A percentile compares a stretch with the other conserved stretches of the same genome.
Evolutionary conservation across 2,888 invertebrate genomes (phyloP).

Genomic region (Pristionchus mayeri): DNA sequence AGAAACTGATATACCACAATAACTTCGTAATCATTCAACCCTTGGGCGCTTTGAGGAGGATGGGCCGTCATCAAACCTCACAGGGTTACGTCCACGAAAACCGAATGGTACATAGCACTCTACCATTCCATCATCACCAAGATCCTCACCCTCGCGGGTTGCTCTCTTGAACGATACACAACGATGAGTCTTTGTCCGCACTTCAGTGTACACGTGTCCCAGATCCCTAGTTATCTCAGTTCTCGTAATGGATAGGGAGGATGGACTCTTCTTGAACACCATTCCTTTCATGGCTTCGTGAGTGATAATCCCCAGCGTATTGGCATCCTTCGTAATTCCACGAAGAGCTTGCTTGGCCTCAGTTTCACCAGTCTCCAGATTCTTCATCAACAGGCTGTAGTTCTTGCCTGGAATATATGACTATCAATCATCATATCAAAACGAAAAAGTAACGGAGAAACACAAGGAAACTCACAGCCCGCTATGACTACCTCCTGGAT

Average conservation of each 20-base stretch:
- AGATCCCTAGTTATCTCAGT: not conserved
- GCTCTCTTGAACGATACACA: not conserved
- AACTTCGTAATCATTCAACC: no score
- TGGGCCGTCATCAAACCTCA: no score
- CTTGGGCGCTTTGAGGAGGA: no score
- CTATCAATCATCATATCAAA: no score
- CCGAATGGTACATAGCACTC: not conserved
- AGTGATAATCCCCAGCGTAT: not conserved
- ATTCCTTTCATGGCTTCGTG: not conserved
- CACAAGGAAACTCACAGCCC: not conserved
- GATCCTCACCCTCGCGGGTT: not conserved
- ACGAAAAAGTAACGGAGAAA: no score
- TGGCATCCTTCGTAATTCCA: not conserved
- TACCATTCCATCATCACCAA: not conserved
- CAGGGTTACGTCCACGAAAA: no score
- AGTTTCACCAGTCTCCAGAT: not conserved
- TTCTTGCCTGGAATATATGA: conserved; percentile 11
- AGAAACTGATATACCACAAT: no score
- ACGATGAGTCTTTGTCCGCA: not conserved
- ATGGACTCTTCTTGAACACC: no score
- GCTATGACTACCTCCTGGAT: not conserved
- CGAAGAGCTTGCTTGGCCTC: not conserved
- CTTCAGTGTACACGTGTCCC: not conserved
- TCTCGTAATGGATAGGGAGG: not conserved
- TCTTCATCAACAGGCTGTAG: not conserved